Percentiles rank a stretch among this genome's conserved stretches.
phyloP scores from a whole-genome alignment of 2,113 vertebrate genomes.

The Elephas maximus region DNA sequence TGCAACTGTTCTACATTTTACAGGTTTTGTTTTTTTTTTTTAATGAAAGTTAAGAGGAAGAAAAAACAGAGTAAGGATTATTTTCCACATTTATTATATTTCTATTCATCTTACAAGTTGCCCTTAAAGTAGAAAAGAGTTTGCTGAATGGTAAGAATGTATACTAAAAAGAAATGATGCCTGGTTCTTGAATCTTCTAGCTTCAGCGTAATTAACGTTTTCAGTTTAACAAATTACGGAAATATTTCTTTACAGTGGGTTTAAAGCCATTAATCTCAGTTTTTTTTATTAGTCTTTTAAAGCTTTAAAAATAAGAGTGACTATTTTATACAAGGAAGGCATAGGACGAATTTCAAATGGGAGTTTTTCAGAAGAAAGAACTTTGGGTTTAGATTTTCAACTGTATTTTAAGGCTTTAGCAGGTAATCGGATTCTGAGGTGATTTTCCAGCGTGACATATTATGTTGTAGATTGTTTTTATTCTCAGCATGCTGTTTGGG shows the following conservation, averaged over 20 bases:
- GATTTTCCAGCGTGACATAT: not conserved
- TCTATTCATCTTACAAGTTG: not conserved
- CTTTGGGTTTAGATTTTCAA: not conserved
- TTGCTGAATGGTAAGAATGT: not conserved
- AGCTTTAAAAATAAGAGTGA: not conserved
- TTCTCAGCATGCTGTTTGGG: not conserved
- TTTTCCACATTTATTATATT: not conserved
- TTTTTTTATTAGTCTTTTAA: constrained; percentile 56
- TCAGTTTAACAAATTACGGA: not conserved
- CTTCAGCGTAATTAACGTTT: not conserved
- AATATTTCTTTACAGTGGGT: not conserved
- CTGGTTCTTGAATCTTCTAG: not conserved
- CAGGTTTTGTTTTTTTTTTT: not conserved
- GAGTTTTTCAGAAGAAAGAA: not conserved
- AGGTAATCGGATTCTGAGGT: not conserved
- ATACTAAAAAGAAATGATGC: not conserved
- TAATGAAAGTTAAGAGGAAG: not conserved
- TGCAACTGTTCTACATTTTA: not conserved
- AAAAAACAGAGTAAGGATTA: not conserved
- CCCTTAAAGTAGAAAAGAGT: constrained; percentile 14
- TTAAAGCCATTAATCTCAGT: not conserved
- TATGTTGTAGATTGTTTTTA: not conserved
- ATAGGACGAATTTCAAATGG: not conserved
- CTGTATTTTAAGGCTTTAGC: not conserved
- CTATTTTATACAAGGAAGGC: constrained; percentile 37